phyloP scores from a whole-genome alignment of 2,888 invertebrate genomes.

The Chrysopilus asiliformis region DNA sequence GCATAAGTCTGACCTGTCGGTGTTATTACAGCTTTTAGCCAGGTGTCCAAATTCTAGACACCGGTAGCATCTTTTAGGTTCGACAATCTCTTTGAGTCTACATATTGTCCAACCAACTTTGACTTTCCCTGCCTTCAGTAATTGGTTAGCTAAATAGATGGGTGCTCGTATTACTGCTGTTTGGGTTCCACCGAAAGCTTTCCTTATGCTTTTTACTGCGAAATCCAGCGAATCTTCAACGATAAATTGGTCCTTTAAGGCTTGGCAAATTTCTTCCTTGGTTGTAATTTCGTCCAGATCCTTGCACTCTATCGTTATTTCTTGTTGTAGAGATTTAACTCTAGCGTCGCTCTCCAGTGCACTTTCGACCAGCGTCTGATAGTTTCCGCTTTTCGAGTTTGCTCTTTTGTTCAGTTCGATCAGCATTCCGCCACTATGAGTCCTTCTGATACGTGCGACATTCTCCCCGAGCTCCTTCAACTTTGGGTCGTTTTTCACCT shows the following conservation, averaged over 20 bases:
- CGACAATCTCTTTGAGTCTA: too few species aligned
- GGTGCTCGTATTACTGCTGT: too few species aligned
- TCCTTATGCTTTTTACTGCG: too few species aligned
- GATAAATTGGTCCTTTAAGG: not conserved
- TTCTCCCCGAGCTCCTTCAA: slow-evolving; percentile 6
- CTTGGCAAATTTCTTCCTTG: not conserved
- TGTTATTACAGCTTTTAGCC: not conserved
- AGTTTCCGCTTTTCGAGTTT: not conserved
- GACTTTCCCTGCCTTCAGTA: too few species aligned
- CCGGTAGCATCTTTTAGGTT: slow-evolving; percentile 1
- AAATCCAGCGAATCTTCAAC: too few species aligned
- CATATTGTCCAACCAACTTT: too few species aligned
- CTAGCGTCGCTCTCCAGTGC: too few species aligned
- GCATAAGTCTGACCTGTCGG: not conserved
- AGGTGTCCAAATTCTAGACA: slow-evolving; percentile 2
- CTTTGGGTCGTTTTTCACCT: slow-evolving; percentile 4
- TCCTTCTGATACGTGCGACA: slow-evolving; percentile 4
- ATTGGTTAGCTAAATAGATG: too few species aligned
- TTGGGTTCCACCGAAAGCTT: too few species aligned
- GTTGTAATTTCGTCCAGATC: not conserved
- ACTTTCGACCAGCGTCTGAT: too few species aligned
- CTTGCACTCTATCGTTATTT: not conserved
- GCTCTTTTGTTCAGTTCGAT: not conserved
- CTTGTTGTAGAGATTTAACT: too few species aligned
- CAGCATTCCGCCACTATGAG: slow-evolving; percentile 2